Evolutionary conservation across 1,140 invertebrate species (phyloP), one percentile per base, ranked within the genome.

Genomic region (Vanessa atalanta): DNA sequence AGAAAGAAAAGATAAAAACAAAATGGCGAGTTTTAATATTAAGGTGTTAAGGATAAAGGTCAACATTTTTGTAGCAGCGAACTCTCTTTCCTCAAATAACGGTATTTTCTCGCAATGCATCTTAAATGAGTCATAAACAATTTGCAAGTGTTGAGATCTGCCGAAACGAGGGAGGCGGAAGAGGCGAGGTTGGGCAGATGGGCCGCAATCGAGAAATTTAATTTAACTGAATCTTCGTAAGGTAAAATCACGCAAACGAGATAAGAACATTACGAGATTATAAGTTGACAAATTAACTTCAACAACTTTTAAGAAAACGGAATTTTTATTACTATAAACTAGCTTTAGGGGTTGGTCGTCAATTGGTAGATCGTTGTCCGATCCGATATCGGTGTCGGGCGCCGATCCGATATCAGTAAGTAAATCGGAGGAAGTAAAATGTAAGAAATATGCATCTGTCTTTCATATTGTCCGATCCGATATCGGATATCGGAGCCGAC

Each of bases 151-250:
- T 53, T 68, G 16, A 57, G 66, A 60, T 12, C 51, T 68, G 53
- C 43, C 16, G 51, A 55, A 50, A 14, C 55, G 66, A 63, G 57
- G n/a, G 37, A 43, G 37, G 37, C 37, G 37, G 6, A 43, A 43
- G 37, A 8, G 5, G 26, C 26, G 26, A 31, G 26, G 2, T 23
- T 51, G 63, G 11, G 26, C 55, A 72, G 65, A 65, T 14, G 47
- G 47, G 65, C 65, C 65, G 65, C 65, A 61, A 60, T 47, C 65
- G 16, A 66, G 65, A 72, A 72, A 72, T 72, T 72, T 72, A 72
- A 72, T 72, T 65, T 72, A 15, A 53, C 51, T 26, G 47, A 72
- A 72, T 67, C 65, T 48, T 16, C 23, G 47, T 48, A 26, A 60
- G 51, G 47, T 47, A 53, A 72, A 66, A 60, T 60, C 53, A 66